These are phyloP conservation scores for Leptosomus discolor DNA, from an alignment of 2,113 vertebrate species.

Conservation along the genomic window DNA sequence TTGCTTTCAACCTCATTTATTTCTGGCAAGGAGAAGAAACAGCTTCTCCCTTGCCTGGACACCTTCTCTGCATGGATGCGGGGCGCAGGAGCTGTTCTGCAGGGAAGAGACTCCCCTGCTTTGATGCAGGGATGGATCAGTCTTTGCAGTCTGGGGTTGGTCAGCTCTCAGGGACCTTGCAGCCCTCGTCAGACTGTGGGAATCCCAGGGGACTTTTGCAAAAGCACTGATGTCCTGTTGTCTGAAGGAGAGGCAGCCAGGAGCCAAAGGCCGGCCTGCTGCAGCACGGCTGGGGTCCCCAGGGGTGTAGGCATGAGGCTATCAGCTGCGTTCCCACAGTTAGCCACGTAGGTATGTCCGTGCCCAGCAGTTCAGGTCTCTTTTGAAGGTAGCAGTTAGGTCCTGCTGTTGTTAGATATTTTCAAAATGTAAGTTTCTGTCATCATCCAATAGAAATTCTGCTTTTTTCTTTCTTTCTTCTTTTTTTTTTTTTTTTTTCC, in stretches of 20 bases:
- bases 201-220: neutral
- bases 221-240: neutral
- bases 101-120: neutral
- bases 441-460: neutral
- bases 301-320: no score
- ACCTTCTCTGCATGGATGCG: neutral
- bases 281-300: neutral
- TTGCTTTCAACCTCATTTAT: neutral
- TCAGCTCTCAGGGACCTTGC: neutral
- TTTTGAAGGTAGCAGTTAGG: neutral
- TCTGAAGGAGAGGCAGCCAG: neutral
- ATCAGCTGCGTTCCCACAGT: neutral
- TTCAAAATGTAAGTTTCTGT: neutral
- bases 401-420: neutral
- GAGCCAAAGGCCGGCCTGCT: neutral
- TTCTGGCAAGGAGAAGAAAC: neutral
- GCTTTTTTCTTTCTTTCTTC: neutral
- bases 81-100: neutral
- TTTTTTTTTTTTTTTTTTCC: neutral
- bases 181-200: neutral
- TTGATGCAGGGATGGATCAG: neutral
- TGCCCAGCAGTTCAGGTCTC: neutral
- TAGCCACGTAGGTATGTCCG: neutral
- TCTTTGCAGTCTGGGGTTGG: neutral
- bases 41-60: neutral